These are phyloP conservation scores for Gobionotothen gibberifrons DNA, from an alignment of 2,797 vertebrate species.

Conservation along the genomic window DNA sequence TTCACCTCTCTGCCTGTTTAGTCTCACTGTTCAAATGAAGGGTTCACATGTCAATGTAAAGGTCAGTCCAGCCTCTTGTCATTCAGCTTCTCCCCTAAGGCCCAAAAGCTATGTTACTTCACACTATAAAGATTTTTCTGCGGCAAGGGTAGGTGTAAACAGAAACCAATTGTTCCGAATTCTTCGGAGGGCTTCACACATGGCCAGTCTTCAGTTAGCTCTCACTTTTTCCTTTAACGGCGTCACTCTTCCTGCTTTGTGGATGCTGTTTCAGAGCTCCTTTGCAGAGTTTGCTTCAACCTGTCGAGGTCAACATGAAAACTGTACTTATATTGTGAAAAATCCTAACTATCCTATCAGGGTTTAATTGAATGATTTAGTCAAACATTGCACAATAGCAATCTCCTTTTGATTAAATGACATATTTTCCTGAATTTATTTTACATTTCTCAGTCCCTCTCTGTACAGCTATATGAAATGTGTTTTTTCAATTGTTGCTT, in stretches of 20 bases:
- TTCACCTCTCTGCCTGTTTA: slow-evolving; percentile 71
- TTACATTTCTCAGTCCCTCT: neutral
- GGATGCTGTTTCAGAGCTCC: slow-evolving; percentile 9
- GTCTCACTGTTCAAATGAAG: slow-evolving; percentile 72
- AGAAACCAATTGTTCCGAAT: slow-evolving; percentile 58
- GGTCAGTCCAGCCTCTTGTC: slow-evolving; percentile 73
- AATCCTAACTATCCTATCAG: neutral
- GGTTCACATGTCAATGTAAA: slow-evolving; percentile 76
- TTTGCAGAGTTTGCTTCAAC: slow-evolving; percentile 32
- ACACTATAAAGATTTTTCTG: slow-evolving; percentile 71
- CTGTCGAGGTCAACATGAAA: slow-evolving; percentile 3
- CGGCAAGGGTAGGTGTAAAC: slow-evolving; percentile 54
- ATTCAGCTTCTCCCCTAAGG: slow-evolving; percentile 61
- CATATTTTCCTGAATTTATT: neutral
- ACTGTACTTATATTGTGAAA: neutral
- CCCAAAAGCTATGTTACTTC: slow-evolving; percentile 59
- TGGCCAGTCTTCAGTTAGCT: slow-evolving; percentile 5
- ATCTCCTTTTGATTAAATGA: neutral
- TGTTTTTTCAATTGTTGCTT: neutral
- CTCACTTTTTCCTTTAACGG: neutral
- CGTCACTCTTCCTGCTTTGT: slow-evolving; percentile 12
- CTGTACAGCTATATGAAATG: neutral
- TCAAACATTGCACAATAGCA: neutral
- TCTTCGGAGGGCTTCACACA: slow-evolving; percentile 14
- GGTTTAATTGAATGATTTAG: neutral